phyloP scores from a whole-genome alignment of 2,113 vertebrate genomes.

The Patagioenas fasciata region DNA sequence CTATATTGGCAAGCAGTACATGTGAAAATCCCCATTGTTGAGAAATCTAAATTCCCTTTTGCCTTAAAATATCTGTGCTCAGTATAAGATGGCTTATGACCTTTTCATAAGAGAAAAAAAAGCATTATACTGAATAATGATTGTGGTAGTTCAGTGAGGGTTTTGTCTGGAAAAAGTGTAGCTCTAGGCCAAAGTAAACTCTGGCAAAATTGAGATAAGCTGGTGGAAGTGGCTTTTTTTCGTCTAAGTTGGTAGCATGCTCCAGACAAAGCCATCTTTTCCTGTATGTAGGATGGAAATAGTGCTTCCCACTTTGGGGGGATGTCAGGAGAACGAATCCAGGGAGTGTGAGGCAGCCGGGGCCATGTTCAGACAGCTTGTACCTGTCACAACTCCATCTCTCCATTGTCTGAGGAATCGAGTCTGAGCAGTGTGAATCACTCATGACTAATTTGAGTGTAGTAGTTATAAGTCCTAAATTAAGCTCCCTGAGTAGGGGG shows the following conservation, averaged over 20 bases:
- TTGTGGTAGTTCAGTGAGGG: not conserved
- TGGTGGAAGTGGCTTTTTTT: not conserved
- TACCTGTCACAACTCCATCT: slow-evolving; percentile 29
- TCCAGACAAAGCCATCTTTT: slow-evolving; percentile 5
- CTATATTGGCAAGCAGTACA: slow-evolving; percentile 19
- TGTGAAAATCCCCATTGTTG: slow-evolving; percentile 16
- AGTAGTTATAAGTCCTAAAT: slow-evolving; percentile 39
- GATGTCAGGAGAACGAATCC: not conserved
- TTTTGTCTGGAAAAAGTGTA: not conserved
- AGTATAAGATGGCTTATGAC: not conserved
- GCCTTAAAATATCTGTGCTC: not conserved
- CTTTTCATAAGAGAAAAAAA: not conserved
- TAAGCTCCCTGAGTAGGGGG: not conserved
- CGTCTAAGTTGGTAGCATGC: not conserved
- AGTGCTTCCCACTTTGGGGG: not conserved
- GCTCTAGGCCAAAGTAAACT: slow-evolving; percentile 35
- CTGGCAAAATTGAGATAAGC: not conserved
- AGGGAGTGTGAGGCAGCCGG: not conserved
- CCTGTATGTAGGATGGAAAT: not conserved
- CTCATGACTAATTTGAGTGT: slow-evolving; percentile 32
- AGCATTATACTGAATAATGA: not conserved
- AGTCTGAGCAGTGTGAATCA: slow-evolving; percentile 42
- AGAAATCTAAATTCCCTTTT: slow-evolving; percentile 29
- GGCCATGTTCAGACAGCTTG: not conserved
- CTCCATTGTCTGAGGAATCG: slow-evolving; percentile 32